Percentiles rank a stretch among this genome's conserved stretches.
Evolutionary conservation across 2,113 vertebrate species (phyloP).

Genomic region (Psettodes erumei): DNA sequence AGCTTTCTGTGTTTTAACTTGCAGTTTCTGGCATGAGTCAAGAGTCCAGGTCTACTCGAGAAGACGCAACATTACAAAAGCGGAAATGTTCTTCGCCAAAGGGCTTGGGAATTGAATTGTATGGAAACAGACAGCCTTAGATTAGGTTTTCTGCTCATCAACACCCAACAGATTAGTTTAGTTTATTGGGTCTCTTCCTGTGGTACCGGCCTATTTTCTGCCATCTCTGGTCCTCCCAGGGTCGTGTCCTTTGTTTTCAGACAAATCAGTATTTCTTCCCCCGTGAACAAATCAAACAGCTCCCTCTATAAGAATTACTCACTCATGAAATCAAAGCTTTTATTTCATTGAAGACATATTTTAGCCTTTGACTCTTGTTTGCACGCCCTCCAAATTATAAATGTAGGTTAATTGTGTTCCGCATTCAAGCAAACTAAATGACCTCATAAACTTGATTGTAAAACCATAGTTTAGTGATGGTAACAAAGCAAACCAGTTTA

Average conservation of each 20-base stretch:
- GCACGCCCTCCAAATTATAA: constrained; percentile 65
- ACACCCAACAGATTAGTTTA: constrained; percentile 43
- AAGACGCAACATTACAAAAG: constrained; percentile 18
- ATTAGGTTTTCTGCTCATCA: constrained; percentile 61
- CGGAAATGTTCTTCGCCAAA: constrained; percentile 27
- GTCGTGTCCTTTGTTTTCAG: constrained; percentile 29
- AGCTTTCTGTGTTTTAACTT: constrained; percentile 26
- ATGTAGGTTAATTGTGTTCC: constrained; percentile 78
- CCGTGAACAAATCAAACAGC: constrained; percentile 12
- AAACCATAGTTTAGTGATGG: constrained; percentile 85
- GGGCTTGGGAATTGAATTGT: constrained; percentile 44
- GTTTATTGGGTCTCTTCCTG: constrained; percentile 53
- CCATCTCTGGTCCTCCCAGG: constrained; percentile 14
- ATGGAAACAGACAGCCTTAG: constrained; percentile 36
- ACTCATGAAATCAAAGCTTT: constrained; percentile 48
- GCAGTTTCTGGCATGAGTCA: not conserved
- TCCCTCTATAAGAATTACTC: constrained; percentile 10
- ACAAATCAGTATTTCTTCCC: constrained; percentile 38
- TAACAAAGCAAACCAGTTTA: constrained; percentile 84
- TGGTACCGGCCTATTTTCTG: constrained; percentile 33
- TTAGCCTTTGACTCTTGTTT: constrained; percentile 60
- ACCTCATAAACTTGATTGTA: constrained; percentile 89
- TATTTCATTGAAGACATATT: constrained; percentile 42
- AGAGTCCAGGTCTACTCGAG: constrained; percentile 4
- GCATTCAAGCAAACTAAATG: constrained; percentile 82